phyloP scores from a whole-genome alignment of 2,888 invertebrate genomes.

The Melieria picta region DNA sequence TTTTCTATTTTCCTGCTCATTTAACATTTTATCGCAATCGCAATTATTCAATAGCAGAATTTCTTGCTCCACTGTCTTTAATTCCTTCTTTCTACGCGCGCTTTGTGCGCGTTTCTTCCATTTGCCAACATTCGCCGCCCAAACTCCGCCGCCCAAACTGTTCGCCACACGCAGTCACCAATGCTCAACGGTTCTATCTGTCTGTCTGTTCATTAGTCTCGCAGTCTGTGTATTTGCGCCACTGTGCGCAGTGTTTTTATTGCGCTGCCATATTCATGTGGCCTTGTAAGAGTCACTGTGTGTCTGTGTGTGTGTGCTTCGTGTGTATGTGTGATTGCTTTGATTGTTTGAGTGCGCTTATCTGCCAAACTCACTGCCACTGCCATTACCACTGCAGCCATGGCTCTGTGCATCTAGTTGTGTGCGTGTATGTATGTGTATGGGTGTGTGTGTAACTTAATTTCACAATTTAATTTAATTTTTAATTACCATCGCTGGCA shows the following conservation, averaged over 20 bases:
- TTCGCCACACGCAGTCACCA: too few relatives aligned
- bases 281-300: constrained; percentile 4
- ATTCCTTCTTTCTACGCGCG: too few relatives aligned
- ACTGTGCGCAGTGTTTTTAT: too few relatives aligned
- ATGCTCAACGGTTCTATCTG: too few relatives aligned
- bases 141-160: too few relatives aligned
- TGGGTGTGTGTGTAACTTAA: constrained; percentile 10
- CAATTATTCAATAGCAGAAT: constrained; percentile 59
- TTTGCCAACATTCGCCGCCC: too few relatives aligned
- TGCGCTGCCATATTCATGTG: background rate
- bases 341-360: background rate
- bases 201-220: too few relatives aligned
- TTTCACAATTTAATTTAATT: constrained; percentile 38
- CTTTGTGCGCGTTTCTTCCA: too few relatives aligned
- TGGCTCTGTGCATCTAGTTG: constrained; percentile 16
- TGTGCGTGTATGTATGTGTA: too few relatives aligned
- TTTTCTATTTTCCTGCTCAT: constrained; percentile 61
- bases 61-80: constrained; percentile 4
- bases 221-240: too few relatives aligned
- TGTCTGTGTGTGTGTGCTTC: constrained; percentile 4
- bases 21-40: constrained; percentile 59
- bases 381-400: background rate
- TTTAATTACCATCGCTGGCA: constrained; percentile 30
- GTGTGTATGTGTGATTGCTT: constrained; percentile 4
- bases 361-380: background rate